Evolutionary conservation across 2,888 invertebrate species (phyloP).

Genomic region (Lacanobia oleracea): DNA sequence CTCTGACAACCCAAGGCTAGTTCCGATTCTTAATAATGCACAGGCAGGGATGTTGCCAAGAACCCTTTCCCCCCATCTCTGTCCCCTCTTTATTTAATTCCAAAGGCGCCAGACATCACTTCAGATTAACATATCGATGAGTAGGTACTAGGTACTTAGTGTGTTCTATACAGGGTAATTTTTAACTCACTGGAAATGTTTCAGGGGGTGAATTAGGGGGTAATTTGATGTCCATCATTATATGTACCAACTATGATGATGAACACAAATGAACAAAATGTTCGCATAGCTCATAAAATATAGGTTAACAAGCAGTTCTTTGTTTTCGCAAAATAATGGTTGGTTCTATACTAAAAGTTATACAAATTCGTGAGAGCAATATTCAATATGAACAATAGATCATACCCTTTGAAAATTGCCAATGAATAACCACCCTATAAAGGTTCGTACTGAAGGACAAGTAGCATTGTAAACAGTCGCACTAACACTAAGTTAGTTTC

Average conservation of each 20-base stretch:
- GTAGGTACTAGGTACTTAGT: not conserved
- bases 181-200: not conserved
- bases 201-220: not conserved
- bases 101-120: slow-evolving; percentile 20
- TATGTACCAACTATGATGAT: too few species aligned
- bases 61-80: not conserved
- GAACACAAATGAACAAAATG: too few species aligned
- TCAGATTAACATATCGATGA: slow-evolving; percentile 24
- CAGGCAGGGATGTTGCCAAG: not conserved
- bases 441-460: not conserved
- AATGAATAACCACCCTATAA: not conserved
- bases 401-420: not conserved
- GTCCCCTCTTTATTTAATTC: slow-evolving; percentile 5
- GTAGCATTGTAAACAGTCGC: not conserved
- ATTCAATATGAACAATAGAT: too few species aligned
- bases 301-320: too few species aligned
- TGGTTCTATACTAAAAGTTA: too few species aligned
- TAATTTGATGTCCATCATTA: too few species aligned
- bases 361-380: too few species aligned
- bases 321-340: too few species aligned
- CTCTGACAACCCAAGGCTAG: not conserved
- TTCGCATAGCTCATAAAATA: too few species aligned
- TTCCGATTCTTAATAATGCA: not conserved
- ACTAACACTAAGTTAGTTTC: slow-evolving; percentile 12
- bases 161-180: not conserved